phyloP scores from a whole-genome alignment of 2,888 invertebrate genomes.

The Rhabditoides inermis region DNA sequence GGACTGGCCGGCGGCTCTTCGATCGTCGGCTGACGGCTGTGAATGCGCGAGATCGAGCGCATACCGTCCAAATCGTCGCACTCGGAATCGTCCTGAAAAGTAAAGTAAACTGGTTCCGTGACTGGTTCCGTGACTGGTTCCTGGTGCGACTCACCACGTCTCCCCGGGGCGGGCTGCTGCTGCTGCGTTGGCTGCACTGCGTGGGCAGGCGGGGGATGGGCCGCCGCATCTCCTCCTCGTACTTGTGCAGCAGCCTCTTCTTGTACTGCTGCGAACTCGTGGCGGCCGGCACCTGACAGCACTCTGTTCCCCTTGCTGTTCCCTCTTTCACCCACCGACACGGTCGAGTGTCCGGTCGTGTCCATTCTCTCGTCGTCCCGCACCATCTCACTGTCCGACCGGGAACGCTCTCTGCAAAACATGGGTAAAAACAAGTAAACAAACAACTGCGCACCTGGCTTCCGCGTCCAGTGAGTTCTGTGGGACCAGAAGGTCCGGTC shows the following conservation, averaged over 20 bases:
- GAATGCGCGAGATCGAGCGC: slow-evolving; percentile 18
- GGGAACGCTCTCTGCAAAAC: slow-evolving; percentile 38
- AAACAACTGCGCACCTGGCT: slow-evolving; percentile 9
- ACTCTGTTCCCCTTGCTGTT: background rate
- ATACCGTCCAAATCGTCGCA: slow-evolving; percentile 21
- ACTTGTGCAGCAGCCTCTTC: slow-evolving; percentile 37
- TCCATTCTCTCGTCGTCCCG: slow-evolving; percentile 30
- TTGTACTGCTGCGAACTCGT: slow-evolving; percentile 32
- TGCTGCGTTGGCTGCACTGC: slow-evolving; percentile 12
- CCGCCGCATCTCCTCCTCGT: slow-evolving; percentile 29
- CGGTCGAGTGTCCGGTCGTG: slow-evolving; percentile 31
- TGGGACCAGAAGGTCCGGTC: slow-evolving; percentile 21
- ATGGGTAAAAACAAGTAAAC: background rate
- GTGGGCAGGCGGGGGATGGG: no score
- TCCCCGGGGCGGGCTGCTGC: slow-evolving; percentile 26
- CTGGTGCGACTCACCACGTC: slow-evolving; percentile 11
- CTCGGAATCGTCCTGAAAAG: slow-evolving; percentile 14
- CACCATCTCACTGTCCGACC: slow-evolving; percentile 49
- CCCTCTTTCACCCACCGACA: slow-evolving; percentile 13
- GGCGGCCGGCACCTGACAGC: slow-evolving; percentile 21
- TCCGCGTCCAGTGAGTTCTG: slow-evolving; percentile 15
- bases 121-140: slow-evolving; percentile 3
- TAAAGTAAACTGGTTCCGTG: slow-evolving; percentile 1
- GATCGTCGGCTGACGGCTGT: slow-evolving; percentile 33
- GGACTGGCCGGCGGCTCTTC: slow-evolving; percentile 34